These are phyloP conservation scores for Polypterus senegalus DNA, from an alignment of 2,113 vertebrate species.

Conservation along the genomic window DNA sequence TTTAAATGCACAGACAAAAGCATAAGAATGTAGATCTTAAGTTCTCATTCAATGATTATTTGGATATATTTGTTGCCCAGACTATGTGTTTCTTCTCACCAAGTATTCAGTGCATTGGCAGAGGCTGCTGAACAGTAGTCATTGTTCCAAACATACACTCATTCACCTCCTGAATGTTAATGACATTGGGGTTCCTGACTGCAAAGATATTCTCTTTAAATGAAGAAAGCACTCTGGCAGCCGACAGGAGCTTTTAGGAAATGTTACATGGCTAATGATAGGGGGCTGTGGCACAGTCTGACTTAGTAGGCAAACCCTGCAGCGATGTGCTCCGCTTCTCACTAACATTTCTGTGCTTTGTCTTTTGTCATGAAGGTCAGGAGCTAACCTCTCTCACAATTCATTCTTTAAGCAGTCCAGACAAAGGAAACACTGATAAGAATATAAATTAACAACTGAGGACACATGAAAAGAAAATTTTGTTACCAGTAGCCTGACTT, in stretches of 20 bases:
- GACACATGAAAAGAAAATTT: slow-evolving; percentile 2
- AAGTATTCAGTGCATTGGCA: slow-evolving; percentile 26
- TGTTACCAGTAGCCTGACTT: not conserved
- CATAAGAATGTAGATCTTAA: no score
- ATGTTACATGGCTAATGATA: not conserved
- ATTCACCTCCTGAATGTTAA: slow-evolving; percentile 27
- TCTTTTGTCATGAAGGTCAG: slow-evolving; percentile 16
- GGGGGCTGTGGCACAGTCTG: slow-evolving; percentile 1
- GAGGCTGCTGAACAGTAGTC: slow-evolving; percentile 17
- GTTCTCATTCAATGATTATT: not conserved
- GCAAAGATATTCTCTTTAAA: not conserved
- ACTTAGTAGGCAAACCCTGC: slow-evolving; percentile 1
- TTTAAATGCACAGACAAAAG: no score
- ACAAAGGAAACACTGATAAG: not conserved
- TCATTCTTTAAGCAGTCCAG: slow-evolving; percentile 3
- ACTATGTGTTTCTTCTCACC: slow-evolving; percentile 23
- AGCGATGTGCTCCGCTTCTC: slow-evolving; percentile 1
- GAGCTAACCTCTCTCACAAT: slow-evolving; percentile 22
- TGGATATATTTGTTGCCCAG: slow-evolving; percentile 26
- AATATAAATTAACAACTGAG: not conserved
- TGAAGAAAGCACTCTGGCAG: not conserved
- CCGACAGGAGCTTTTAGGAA: slow-evolving; percentile 1
- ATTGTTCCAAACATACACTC: slow-evolving; percentile 9
- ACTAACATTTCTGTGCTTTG: slow-evolving; percentile 6
- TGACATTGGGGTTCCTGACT: slow-evolving; percentile 3